Evolutionary conservation across 2,113 vertebrate genomes (phyloP).

Genomic region (Protomyctophum bolini): DNA sequence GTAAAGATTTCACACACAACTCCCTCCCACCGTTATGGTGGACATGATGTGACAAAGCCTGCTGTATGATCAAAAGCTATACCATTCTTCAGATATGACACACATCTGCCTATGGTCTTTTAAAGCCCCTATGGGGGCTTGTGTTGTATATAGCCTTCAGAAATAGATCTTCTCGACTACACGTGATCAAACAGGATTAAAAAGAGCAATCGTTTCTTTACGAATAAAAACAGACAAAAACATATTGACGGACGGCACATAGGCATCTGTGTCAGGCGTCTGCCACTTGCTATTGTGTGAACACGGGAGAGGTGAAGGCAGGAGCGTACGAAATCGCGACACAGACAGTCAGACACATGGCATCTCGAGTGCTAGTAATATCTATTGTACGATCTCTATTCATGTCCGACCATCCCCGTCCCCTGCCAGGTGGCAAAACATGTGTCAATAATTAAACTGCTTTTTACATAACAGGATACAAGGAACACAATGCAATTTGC

Average conservation of each 20-base stretch:
- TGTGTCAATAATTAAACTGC: conserved; percentile 84
- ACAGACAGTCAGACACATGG: conserved; percentile 56
- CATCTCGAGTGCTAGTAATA: conserved; percentile 59
- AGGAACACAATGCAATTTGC: conserved; percentile 80
- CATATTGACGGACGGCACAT: background rate
- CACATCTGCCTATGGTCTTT: conserved; percentile 66
- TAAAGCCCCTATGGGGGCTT: conserved; percentile 54
- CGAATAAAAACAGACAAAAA: background rate
- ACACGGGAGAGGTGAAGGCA: conserved; percentile 42
- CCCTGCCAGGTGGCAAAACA: conserved; percentile 81
- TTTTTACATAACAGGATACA: conserved; percentile 82
- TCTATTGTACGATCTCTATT: conserved; percentile 73
- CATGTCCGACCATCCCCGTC: conserved; percentile 69
- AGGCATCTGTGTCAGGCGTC: conserved; percentile 30
- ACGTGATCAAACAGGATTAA: conserved; percentile 53
- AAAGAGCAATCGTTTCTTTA: conserved; percentile 34
- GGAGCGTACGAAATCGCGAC: conserved; percentile 46
- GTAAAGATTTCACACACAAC: conserved; percentile 46
- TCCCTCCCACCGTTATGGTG: conserved; percentile 36
- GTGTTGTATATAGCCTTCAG: conserved; percentile 51
- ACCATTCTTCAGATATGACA: conserved; percentile 70
- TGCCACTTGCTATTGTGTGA: conserved; percentile 26
- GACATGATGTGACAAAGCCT: conserved; percentile 48
- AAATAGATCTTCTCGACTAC: conserved; percentile 65
- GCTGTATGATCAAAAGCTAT: conserved; percentile 66